Evolutionary conservation across 2,797 vertebrate species (phyloP), one percentile per base, ranked within the genome.

Genomic region (Aldrovandia affinis): DNA sequence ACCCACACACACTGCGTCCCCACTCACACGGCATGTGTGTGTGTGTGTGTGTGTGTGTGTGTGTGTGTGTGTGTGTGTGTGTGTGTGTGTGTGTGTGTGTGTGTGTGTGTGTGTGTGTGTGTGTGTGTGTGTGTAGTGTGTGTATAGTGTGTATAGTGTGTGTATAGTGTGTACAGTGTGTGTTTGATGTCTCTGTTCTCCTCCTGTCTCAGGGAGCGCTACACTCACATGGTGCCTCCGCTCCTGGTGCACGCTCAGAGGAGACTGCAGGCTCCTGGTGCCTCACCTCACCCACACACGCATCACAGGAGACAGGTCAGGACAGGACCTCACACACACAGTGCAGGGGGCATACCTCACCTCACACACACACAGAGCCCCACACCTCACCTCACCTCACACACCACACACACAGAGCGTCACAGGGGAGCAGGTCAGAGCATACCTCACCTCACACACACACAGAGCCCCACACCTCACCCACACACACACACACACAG

Each of bases 181-280:
- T 61, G 2, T 1, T 22, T 25, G 22, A 28, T 63, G 80, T 91
- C 22, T 12, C 0, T 0, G 20, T 15, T 3, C 0, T 18, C 33
- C 6, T 1, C 10, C 22, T 80, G 81, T 88, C 85, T 54, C 80
- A 99, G 98, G 88, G 97, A 98, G 88, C 95, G 95, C 47, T 98
- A 97, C 59, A 91, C 95, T 81, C 93, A 95, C 81, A 94, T 96
- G 85, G 89, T 98, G 87, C 96, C 93, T 54, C 97, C 98, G 0
- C 80, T 99, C 36, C 87, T 99, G 83, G 93, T 98, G n/a, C 94
- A 95, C 0, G 97, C 97, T 80, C 98, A 99, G 91, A 96, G 95
- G 87, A 97, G 92, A 86, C 92, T 99, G 30, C 89, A 96, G 83
- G 90, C n/a, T n/a, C n/a, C n/a, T n/a, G n/a, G n/a, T n/a, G 44